A percentile compares a stretch with the other conserved stretches of the same genome.
These are phyloP conservation scores for Cotesia chilonis DNA, from an alignment of 1,140 invertebrate species.

Conservation along the genomic window DNA sequence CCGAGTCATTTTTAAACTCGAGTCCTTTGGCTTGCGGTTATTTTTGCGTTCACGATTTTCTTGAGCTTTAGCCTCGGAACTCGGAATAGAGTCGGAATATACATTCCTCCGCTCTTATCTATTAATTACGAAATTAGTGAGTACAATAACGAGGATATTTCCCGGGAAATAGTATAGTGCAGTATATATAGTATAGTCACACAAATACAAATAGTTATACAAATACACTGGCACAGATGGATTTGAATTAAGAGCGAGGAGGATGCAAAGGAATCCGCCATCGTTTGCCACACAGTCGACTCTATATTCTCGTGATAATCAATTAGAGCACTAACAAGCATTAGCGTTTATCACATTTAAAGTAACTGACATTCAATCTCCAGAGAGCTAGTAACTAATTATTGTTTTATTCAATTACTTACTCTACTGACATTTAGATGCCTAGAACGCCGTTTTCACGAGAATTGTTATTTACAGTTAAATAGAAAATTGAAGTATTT, in stretches of 20 bases:
- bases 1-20: slow-evolving; percentile 9
- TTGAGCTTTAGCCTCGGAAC: no score
- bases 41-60: neutral
- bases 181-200: no score
- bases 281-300: neutral
- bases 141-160: no score
- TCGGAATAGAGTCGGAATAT: no score
- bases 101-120: no score
- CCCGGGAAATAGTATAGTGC: no score
- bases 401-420: slow-evolving; percentile 55
- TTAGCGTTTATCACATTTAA: slow-evolving; percentile 49
- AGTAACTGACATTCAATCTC: slow-evolving; percentile 50
- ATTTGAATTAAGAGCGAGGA: no score
- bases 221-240: no score
- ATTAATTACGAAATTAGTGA: no score
- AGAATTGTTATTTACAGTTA: no score
- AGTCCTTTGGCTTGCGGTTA: neutral
- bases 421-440: slow-evolving; percentile 44
- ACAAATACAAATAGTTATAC: no score
- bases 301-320: slow-evolving; percentile 6
- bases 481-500: no score
- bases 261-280: neutral
- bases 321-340: slow-evolving; percentile 19
- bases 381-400: slow-evolving; percentile 53
- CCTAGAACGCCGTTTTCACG: neutral